Percentiles rank a stretch among this genome's conserved stretches.
These are phyloP conservation scores for Ctenosaura bakeri DNA, from an alignment of 2,797 vertebrate species.

Conservation along the genomic window DNA sequence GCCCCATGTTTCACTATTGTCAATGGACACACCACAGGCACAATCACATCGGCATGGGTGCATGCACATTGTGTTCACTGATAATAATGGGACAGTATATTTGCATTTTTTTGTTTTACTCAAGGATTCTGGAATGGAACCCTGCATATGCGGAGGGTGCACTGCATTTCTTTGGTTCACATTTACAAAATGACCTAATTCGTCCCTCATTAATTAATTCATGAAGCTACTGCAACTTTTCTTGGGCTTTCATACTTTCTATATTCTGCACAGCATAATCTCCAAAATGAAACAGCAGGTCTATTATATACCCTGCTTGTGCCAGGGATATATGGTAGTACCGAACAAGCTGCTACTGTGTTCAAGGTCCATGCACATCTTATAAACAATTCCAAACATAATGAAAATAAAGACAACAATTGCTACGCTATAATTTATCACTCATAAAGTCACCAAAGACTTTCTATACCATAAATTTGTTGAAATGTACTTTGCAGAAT, in stretches of 20 bases:
- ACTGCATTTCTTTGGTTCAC: not conserved
- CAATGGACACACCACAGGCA: too few relatives aligned
- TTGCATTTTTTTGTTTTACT: too few relatives aligned
- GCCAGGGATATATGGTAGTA: rapidly evolving
- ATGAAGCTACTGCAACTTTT: not conserved
- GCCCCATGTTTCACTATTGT: too few relatives aligned
- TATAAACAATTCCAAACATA: not conserved
- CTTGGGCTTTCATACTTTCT: not conserved
- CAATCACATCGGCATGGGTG: too few relatives aligned
- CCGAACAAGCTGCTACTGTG: not conserved
- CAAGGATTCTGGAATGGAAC: too few relatives aligned
- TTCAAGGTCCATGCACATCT: rapidly evolving
- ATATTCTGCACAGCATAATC: not conserved
- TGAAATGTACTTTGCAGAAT: not conserved
- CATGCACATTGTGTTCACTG: too few relatives aligned
- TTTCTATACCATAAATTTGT: not conserved
- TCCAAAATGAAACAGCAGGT: not conserved
- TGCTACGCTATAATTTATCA: not conserved
- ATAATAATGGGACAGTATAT: too few relatives aligned
- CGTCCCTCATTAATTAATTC: not conserved
- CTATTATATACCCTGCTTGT: not conserved
- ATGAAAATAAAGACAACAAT: rapidly evolving
- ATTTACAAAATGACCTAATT: slow-evolving; percentile 11
- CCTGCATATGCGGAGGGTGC: too few relatives aligned
- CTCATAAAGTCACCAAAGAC: not conserved